Base-by-base conservation (phyloP, 2,888 invertebrate genomes). In the Peribatodes rhomboidaria region DNA sequence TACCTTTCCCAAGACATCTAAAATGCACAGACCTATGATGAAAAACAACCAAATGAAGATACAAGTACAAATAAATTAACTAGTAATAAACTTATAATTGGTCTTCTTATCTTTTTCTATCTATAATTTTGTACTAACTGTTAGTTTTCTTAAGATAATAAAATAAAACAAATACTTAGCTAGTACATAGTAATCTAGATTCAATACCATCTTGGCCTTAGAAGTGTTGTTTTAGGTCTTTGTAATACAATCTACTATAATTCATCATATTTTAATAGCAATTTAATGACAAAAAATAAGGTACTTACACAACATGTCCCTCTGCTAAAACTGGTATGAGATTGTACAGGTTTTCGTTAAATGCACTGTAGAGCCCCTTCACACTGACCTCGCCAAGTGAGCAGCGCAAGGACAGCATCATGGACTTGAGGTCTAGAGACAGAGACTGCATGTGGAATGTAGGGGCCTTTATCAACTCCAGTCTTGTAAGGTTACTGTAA, bases 281-380 rank as follows among this genome's bases (percentile, higher is more conserved):
- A n/a, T n/a, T n/a, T n/a, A n/a, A n/a, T n/a, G n/a, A n/a, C n/a
- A n/a, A n/a, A n/a, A n/a, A n/a, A n/a, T n/a, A n/a, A 0, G 1
- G n/a, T 66, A 90, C 93, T 92, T 73, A 93, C 93, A 92, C 69
- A 65, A 92, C 83, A 87, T 93, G 93, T 11, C 93, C 93, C 70
- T 93, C 93, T 10, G 92, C 87, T 80, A 92, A 83, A 0, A 92
- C 91, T 2, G 93, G 93, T 70, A 92, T 88, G 41, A 93, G 81
- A 71, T 92, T 92, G 69, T 90, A 92, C 2, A 93, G 83, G 76
- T 92, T 92, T 61, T 93, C 93, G 79, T 92, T 93, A 70, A 89
- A 92, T 46, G 93, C 92, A 78, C 90, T 89, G 71, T 92, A 93
- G 27, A 92, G 77, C 9, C 92, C 93, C 68, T 87, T 88, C 0